phyloP scores from a whole-genome alignment of 2,113 vertebrate genomes.

The Odontophorus gujanensis region DNA sequence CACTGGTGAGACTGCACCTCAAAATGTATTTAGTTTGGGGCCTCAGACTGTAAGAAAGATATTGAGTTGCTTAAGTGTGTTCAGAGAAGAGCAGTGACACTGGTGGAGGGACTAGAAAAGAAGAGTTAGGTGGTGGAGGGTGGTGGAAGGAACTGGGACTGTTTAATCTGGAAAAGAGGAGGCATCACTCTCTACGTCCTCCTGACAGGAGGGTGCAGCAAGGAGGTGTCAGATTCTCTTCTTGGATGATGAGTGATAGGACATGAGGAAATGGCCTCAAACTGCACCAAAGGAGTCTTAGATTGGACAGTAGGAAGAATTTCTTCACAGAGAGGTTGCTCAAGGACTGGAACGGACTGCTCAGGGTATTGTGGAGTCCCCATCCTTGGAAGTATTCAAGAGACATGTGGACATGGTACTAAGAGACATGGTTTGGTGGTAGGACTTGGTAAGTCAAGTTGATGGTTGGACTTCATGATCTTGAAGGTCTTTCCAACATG shows the following conservation, averaged over 20 bases:
- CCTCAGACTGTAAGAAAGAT: background rate
- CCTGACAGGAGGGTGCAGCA: background rate
- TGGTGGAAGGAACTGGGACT: background rate
- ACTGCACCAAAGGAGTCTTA: background rate
- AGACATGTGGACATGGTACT: background rate
- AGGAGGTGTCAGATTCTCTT: too few species aligned
- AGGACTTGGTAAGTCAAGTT: background rate
- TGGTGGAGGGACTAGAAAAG: background rate
- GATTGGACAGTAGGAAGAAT: background rate
- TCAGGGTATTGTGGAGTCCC: background rate
- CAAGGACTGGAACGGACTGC: background rate
- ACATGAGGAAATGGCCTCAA: background rate
- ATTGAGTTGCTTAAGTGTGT: background rate
- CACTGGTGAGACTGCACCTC: background rate
- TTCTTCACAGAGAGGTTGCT: background rate
- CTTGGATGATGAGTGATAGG: background rate
- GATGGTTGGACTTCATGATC: background rate
- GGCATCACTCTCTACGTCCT: background rate
- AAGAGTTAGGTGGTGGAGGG: background rate
- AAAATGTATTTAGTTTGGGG: background rate
- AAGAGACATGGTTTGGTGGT: background rate
- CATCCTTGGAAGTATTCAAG: too few species aligned
- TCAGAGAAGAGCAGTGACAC: background rate
- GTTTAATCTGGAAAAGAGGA: background rate
- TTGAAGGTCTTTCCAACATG: background rate